phyloP scores from a whole-genome alignment of 2,888 invertebrate species.

The Agrotis exclamationis region DNA sequence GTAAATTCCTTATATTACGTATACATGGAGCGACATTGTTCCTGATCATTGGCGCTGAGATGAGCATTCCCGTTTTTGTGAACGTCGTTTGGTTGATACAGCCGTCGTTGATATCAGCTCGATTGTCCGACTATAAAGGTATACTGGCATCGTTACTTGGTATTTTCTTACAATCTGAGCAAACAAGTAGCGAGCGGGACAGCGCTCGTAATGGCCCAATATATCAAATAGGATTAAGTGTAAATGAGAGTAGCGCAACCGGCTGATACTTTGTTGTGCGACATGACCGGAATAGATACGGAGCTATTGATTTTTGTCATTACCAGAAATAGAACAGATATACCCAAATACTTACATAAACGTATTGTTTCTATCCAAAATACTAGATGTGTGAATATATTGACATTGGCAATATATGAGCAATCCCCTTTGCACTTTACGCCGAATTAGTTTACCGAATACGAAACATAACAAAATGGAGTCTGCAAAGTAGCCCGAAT shows the following conservation, averaged over 20 bases:
- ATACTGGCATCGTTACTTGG: constrained; percentile 68
- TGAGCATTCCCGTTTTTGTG: constrained; percentile 62
- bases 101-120: constrained; percentile 61
- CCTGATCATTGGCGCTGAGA: constrained; percentile 62
- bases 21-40: constrained; percentile 68
- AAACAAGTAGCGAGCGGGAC: constrained; percentile 81
- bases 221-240: constrained; percentile 89
- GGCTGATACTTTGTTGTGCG: constrained; percentile 83
- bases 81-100: constrained; percentile 45
- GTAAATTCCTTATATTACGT: constrained; percentile 70
- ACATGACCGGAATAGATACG: constrained; percentile 81
- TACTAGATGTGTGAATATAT: constrained; percentile 32
- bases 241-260: constrained; percentile 85
- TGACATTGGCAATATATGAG: constrained; percentile 47
- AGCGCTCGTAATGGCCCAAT: constrained; percentile 87
- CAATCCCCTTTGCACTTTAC: constrained; percentile 65
- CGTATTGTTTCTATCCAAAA: constrained; percentile 16
- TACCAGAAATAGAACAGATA: constrained; percentile 53
- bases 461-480: constrained; percentile 75
- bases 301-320: constrained; percentile 73
- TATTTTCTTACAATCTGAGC: constrained; percentile 86
- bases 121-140: constrained; percentile 75
- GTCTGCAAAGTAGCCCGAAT: constrained; percentile 78
- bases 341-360: constrained; percentile 13
- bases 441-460: constrained; percentile 69